Conservation (phyloP, 1,140 invertebrate genomes). For the Camponotus vicinus region DNA sequence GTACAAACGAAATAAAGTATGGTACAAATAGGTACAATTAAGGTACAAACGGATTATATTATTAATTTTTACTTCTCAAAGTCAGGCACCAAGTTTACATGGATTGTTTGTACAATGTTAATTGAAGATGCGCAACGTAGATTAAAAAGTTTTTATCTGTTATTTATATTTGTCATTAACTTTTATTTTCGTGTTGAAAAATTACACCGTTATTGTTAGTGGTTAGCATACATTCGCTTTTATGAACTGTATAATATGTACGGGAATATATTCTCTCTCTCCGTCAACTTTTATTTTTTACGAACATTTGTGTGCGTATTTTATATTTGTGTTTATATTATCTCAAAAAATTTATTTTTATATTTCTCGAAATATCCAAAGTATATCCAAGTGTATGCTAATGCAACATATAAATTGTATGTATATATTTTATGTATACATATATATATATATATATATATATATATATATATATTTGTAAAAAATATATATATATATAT, state of each 20-base stretch:
- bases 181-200: not conserved
- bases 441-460: not conserved
- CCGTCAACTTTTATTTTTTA: not conserved
- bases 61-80: too few species aligned
- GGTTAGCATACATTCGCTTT: not conserved
- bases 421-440: not conserved
- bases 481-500: not conserved
- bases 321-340: not conserved
- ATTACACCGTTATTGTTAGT: not conserved
- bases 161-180: not conserved
- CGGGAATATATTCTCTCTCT: not conserved
- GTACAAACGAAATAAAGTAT: too few species aligned
- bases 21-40: too few species aligned
- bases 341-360: not conserved
- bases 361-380: not conserved
- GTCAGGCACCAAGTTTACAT: too few species aligned
- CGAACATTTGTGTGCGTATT: not conserved
- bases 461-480: not conserved
- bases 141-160: not conserved
- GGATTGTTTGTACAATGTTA: too few species aligned
- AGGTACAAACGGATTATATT: too few species aligned
- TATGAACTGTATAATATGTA: not conserved
- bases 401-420: not conserved
- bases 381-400: slow-evolving; percentile 11
- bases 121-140: not conserved